phyloP scores from a whole-genome alignment of 1,140 invertebrate species.

The Philotrypesis tridentata region DNA sequence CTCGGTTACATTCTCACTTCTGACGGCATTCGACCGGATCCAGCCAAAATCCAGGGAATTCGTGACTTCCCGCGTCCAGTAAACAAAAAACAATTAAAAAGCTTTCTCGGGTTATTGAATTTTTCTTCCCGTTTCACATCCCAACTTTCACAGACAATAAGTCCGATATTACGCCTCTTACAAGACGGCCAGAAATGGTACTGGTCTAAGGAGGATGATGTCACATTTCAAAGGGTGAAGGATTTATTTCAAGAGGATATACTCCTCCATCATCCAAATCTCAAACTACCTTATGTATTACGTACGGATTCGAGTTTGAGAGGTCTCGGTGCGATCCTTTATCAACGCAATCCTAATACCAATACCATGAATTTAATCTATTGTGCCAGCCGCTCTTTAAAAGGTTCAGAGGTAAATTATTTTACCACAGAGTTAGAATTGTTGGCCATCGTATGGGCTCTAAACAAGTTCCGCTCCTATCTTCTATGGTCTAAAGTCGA shows the following conservation, averaged over 20 bases:
- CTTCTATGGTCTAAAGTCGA: too few species aligned
- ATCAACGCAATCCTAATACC: too few species aligned
- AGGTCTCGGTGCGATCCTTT: slow-evolving; percentile 4
- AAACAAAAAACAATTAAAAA: slow-evolving; percentile 32
- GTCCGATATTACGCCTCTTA: neutral
- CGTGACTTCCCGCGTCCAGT: slow-evolving; percentile 31
- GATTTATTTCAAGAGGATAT: neutral
- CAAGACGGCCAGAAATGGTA: neutral
- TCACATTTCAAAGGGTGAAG: neutral
- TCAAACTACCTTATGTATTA: neutral
- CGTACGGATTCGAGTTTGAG: slow-evolving; percentile 6
- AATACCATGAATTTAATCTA: neutral
- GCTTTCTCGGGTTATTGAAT: slow-evolving; percentile 20
- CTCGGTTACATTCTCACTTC: slow-evolving; percentile 28
- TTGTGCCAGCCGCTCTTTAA: neutral
- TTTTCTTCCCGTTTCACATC: slow-evolving; percentile 9
- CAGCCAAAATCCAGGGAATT: slow-evolving; percentile 33
- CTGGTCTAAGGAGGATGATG: neutral
- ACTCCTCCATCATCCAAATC: neutral
- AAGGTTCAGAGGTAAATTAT: slow-evolving; percentile 9
- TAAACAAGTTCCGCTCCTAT: too few species aligned
- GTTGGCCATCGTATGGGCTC: too few species aligned
- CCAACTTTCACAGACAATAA: neutral
- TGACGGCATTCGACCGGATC: slow-evolving; percentile 27
- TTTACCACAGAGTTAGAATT: too few species aligned